A percentile compares a stretch with the other conserved stretches of the same genome.
Conservation (phyloP, 2,113 vertebrate species). For the Sinocyclocheilus maitianheensis region DNA sequence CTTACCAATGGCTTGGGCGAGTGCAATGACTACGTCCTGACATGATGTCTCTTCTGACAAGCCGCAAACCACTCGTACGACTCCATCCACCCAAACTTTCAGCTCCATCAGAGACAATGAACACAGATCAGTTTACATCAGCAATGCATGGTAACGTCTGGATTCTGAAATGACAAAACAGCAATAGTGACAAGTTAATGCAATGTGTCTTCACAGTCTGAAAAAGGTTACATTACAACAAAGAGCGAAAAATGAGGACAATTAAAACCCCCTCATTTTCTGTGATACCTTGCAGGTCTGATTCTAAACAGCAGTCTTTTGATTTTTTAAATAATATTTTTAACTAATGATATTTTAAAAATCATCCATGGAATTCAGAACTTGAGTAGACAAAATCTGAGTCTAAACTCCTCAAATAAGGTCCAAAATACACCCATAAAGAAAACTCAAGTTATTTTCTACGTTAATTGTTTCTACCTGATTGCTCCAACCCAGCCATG, state of each 20-base stretch:
- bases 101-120: constrained; percentile 85
- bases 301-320: background rate
- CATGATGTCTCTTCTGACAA: constrained; percentile 94
- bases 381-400: background rate
- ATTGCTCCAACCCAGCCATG: background rate
- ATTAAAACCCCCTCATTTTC: background rate
- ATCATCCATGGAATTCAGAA: background rate
- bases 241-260: no score
- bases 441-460: background rate
- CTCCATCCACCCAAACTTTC: constrained; percentile 98
- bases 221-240: background rate
- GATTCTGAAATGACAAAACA: constrained; percentile 36
- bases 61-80: constrained; percentile 94
- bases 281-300: background rate
- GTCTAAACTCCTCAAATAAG: background rate
- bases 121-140: constrained; percentile 61
- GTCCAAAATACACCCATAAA: background rate
- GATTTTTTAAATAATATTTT: no score
- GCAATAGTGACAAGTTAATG: background rate
- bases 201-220: no score
- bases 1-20: constrained; percentile 96
- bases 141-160: constrained; percentile 48
- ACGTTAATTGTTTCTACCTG: background rate
- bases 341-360: no score
- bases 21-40: constrained; percentile 96